Percentiles rank a stretch among this genome's conserved stretches.
Conservation (phyloP, 2,797 vertebrate genomes). For the Todus mexicanus region DNA sequence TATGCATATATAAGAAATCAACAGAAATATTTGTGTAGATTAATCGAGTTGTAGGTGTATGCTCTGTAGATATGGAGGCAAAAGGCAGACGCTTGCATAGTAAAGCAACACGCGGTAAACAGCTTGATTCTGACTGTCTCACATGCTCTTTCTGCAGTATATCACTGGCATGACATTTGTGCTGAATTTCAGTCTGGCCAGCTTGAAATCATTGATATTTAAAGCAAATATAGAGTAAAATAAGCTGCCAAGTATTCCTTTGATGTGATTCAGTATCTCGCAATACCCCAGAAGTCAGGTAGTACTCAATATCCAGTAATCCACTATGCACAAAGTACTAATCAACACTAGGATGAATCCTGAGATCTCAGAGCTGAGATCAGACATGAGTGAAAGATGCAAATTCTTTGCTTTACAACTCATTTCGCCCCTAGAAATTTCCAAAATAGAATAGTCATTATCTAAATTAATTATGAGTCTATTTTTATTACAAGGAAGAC, state of each 20-base stretch:
- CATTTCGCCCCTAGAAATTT: not conserved
- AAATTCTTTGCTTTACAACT: not conserved
- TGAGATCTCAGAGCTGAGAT: not conserved
- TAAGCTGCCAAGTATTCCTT: no score
- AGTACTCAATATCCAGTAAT: not conserved
- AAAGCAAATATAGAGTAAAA: not conserved
- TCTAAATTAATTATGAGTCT: not conserved
- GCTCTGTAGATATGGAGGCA: not conserved
- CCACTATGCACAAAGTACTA: not conserved
- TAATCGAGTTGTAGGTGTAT: not conserved
- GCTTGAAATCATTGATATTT: not conserved
- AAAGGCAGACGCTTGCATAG: not conserved
- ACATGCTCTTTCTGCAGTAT: not conserved
- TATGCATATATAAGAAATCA: not conserved
- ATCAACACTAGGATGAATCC: not conserved
- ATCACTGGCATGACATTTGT: not conserved
- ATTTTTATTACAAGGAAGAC: not conserved
- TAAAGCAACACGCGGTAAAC: not conserved
- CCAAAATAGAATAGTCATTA: not conserved
- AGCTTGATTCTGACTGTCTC: not conserved
- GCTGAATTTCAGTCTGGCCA: not conserved
- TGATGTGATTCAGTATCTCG: not conserved
- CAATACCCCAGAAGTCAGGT: not conserved
- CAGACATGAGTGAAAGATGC: not conserved
- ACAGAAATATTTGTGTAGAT: not conserved